Evolutionary conservation across 2,113 vertebrate species (phyloP).

Genomic region (Calyptommatus sinebrachiatus): DNA sequence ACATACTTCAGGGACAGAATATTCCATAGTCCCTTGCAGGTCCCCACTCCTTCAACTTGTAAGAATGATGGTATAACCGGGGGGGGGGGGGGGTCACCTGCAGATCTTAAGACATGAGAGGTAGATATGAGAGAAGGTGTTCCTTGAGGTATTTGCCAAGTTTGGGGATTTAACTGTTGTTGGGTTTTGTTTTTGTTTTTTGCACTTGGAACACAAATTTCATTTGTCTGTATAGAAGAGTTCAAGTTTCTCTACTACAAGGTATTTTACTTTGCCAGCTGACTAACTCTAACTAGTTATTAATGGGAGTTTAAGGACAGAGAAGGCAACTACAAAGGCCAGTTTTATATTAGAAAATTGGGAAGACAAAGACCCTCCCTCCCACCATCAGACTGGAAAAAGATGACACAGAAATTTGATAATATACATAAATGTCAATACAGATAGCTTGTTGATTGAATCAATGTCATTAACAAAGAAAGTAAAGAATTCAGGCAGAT

Average conservation of each 20-base stretch:
- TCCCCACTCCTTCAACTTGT: too few species aligned
- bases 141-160: rapidly evolving
- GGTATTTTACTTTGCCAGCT: not conserved
- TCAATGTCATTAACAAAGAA: not conserved
- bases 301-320: not conserved
- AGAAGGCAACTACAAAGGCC: not conserved
- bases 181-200: not conserved
- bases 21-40: too few species aligned
- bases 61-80: too few species aligned
- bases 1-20: too few species aligned
- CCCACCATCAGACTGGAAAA: too few species aligned
- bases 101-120: too few species aligned
- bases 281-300: not conserved
- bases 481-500: not conserved
- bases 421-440: too few species aligned
- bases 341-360: not conserved
- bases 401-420: too few species aligned
- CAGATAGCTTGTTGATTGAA: not conserved
- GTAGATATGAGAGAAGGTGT: too few species aligned
- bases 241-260: not conserved
- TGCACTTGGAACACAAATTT: rapidly evolving
- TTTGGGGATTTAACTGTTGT: not conserved
- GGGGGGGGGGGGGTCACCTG: too few species aligned
- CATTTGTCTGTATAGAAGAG: not conserved
- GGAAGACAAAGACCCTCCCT: not conserved